These are phyloP conservation scores for Sinohyriopsis cumingii DNA, from an alignment of 2,888 invertebrate species.

Conservation along the genomic window DNA sequence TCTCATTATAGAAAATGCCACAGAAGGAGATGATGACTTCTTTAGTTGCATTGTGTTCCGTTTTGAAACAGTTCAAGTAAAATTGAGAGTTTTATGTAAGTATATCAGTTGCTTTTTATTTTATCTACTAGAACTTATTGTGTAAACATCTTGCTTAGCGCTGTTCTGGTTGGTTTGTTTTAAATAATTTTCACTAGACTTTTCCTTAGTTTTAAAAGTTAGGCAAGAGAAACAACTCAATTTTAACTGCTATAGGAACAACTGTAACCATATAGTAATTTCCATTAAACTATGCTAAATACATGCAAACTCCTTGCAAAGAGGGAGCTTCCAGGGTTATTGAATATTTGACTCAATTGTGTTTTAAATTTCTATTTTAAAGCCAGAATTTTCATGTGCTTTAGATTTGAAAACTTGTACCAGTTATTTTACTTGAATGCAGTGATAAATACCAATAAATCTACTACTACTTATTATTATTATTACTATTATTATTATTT, in stretches of 20 bases:
- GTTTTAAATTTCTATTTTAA: too few relatives aligned
- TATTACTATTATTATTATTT: constrained; percentile 3
- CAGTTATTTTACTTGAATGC: too few relatives aligned
- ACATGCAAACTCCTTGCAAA: not conserved
- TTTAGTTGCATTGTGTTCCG: constrained; percentile 43
- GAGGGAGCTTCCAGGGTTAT: too few relatives aligned
- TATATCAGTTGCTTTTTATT: constrained; percentile 3
- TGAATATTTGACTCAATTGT: too few relatives aligned
- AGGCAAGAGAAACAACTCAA: constrained; percentile 18
- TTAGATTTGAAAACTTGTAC: too few relatives aligned
- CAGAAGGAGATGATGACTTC: constrained; percentile 36
- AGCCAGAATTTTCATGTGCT: too few relatives aligned
- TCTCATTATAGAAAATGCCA: constrained; percentile 40
- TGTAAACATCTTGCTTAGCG: too few relatives aligned
- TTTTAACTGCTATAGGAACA: not conserved
- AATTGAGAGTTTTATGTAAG: constrained; percentile 47
- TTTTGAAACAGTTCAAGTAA: constrained; percentile 36
- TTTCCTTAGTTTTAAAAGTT: not conserved
- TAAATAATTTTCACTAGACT: too few relatives aligned
- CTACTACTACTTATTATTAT: not conserved
- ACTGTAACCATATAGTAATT: not conserved
- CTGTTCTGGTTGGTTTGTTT: too few relatives aligned
- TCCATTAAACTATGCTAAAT: constrained; percentile 4
- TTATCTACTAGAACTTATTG: too few relatives aligned
- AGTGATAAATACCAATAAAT: too few relatives aligned